A percentile compares a stretch with the other conserved stretches of the same genome.
Evolutionary conservation across 2,797 vertebrate genomes (phyloP).

Genomic region (Hoplostethus mediterraneus): DNA sequence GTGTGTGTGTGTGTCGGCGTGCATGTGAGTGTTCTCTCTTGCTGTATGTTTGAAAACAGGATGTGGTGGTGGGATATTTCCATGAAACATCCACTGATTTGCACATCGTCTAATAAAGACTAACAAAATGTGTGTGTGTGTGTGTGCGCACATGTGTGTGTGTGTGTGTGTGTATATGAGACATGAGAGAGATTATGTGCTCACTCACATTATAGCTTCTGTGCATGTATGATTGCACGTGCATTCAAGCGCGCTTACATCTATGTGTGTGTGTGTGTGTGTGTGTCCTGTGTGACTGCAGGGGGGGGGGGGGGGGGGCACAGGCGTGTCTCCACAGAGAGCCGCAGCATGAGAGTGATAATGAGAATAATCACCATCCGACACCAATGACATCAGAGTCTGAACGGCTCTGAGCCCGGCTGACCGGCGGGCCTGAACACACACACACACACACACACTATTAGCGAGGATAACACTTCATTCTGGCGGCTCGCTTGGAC

Average conservation of each 20-base stretch:
- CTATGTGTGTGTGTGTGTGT: too few relatives aligned
- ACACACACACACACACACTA: conserved; percentile 52
- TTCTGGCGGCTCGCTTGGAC: conserved; percentile 48
- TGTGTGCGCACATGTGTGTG: not conserved
- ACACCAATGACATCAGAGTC: conserved; percentile 47
- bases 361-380: conserved; percentile 37
- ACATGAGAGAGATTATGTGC: too few relatives aligned
- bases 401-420: conserved; percentile 44
- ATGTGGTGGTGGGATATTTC: too few relatives aligned
- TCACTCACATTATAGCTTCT: too few relatives aligned
- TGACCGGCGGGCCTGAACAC: conserved; percentile 48
- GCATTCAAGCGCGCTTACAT: too few relatives aligned
- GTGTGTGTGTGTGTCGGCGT: too few relatives aligned
- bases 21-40: too few relatives aligned
- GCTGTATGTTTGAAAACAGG: too few relatives aligned
- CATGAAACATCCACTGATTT: not conserved
- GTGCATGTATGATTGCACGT: too few relatives aligned
- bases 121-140: too few relatives aligned
- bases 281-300: conserved; percentile 8
- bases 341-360: not conserved
- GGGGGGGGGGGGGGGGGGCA: not conserved
- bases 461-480: conserved; percentile 49
- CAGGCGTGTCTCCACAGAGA: not conserved
- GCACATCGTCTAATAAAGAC: too few relatives aligned
- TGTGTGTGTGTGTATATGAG: not conserved